Base-by-base conservation (phyloP, 2,888 invertebrate genomes). In the Megaustenia siamemsis region DNA sequence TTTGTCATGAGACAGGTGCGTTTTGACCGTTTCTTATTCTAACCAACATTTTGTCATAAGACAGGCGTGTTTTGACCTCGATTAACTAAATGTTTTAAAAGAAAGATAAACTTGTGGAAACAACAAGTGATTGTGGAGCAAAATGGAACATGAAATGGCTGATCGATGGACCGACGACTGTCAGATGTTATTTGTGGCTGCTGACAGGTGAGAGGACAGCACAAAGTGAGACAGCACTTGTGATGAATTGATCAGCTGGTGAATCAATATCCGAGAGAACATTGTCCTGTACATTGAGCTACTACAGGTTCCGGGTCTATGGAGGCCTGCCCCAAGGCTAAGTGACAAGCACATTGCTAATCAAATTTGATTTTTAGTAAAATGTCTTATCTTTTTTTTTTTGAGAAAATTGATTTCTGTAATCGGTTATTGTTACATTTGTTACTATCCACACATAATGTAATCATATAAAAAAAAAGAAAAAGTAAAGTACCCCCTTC, bases 231-330 rank as follows among this genome's bases (percentile, higher is more conserved):
- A 78, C 43, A 18, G 32, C 28, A 28, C 32, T 45, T 45, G 35
- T 77, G 38, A 77, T 35, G 76, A 60, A 60, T 77, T 77, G 75
- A 77, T 77, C 38, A 56, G 56, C 3, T 38, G 24, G 24, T n/a
- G 63, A 28, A 78, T 78, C 78, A 45, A 78, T 78, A 43, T 43
- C 56, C 10, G 2, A 40, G 56, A 40, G 38, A 45, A 76, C n/a
- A 38, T 71, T n/a, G 43, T 24, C 43, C 43, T 28, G 71, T n/a
- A 28, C n/a, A 43, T 43, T 71, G 71, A 71, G 43, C n/a, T 28
- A 18, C 24, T 28, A 3, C 45, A n/a, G n/a, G 8, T 28, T 24
- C 24, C n/a, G n/a, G 8, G 12, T 24, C 28, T 1, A 10, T 43
- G 10, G 12, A n/a, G 45, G 43, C n/a, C 6, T n/a, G 21, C n/a